Percentiles rank a stretch among this genome's conserved stretches.
These are phyloP conservation scores for Irena cyanogastra DNA, from an alignment of 2,113 vertebrate genomes.

Conservation along the genomic window DNA sequence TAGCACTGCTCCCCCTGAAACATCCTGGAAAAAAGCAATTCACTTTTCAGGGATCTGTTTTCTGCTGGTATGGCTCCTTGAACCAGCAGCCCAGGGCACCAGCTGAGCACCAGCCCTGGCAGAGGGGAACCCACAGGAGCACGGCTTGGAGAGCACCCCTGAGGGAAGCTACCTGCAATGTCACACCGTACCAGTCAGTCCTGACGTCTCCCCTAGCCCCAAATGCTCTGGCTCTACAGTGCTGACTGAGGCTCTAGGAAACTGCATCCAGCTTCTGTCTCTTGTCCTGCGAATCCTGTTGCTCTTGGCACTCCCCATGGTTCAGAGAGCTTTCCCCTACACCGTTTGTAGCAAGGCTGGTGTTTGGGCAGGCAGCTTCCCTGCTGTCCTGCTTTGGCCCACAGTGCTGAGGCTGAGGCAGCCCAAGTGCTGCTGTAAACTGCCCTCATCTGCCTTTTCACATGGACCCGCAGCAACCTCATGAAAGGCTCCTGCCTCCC, in stretches of 20 bases:
- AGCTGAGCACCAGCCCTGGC: background rate
- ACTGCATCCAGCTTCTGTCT: background rate
- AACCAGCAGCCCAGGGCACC: background rate
- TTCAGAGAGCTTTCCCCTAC: background rate
- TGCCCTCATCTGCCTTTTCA: background rate
- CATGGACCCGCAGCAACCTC: background rate
- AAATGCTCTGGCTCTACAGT: background rate
- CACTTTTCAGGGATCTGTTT: background rate
- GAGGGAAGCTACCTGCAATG: background rate
- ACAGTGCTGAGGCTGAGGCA: background rate
- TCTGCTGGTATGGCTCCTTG: background rate
- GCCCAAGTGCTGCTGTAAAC: background rate
- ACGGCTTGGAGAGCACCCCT: background rate
- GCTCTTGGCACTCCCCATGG: background rate
- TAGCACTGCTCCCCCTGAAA: background rate
- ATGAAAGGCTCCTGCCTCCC: background rate
- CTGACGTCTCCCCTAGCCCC: background rate
- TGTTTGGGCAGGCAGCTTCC: background rate
- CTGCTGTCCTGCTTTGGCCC: background rate
- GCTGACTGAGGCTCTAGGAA: background rate
- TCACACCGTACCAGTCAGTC: background rate
- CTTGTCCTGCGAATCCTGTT: background rate
- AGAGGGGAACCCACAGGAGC: background rate
- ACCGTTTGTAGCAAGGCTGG: rapidly evolving
- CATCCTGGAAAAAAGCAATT: background rate